Conservation (phyloP, 1,140 invertebrate species). For the Pristionchus pacificus region DNA sequence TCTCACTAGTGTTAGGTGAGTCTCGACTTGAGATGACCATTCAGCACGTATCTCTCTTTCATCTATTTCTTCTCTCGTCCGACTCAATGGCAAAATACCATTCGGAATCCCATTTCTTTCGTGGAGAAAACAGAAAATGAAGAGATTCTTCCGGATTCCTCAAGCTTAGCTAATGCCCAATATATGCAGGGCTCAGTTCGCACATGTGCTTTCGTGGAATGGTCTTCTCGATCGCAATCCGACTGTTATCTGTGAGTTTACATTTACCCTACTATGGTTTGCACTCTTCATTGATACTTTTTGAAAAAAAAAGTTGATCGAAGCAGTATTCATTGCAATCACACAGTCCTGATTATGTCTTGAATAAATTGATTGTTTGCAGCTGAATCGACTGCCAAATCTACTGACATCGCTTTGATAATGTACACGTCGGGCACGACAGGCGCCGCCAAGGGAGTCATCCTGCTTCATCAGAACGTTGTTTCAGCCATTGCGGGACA, state of each 20-base stretch:
- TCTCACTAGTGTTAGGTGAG: slow-evolving; percentile 8
- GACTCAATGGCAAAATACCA: not conserved
- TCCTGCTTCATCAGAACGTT: slow-evolving; percentile 59
- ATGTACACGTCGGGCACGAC: slow-evolving; percentile 27
- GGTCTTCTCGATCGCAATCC: not conserved
- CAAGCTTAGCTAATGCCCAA: not conserved
- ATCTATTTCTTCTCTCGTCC: not conserved
- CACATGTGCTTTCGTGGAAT: slow-evolving; percentile 20
- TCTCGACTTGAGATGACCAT: too few species aligned
- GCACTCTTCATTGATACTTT: too few species aligned
- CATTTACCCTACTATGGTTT: not conserved
- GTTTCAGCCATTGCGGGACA: slow-evolving; percentile 19
- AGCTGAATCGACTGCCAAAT: slow-evolving; percentile 14
- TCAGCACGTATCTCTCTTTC: too few species aligned
- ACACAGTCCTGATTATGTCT: too few species aligned
- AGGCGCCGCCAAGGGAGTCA: slow-evolving; percentile 47
- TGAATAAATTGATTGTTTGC: not conserved
- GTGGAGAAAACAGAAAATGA: not conserved
- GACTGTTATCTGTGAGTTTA: not conserved
- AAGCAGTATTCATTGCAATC: too few species aligned
- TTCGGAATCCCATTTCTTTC: too few species aligned
- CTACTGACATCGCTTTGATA: slow-evolving; percentile 18
- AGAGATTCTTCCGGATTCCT: not conserved
- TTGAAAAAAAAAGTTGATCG: too few species aligned
- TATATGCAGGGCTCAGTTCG: slow-evolving; percentile 20